Evolutionary conservation across 2,797 vertebrate genomes (phyloP), one percentile per base, ranked within the genome.

Genomic region (Microtus obscurus): DNA sequence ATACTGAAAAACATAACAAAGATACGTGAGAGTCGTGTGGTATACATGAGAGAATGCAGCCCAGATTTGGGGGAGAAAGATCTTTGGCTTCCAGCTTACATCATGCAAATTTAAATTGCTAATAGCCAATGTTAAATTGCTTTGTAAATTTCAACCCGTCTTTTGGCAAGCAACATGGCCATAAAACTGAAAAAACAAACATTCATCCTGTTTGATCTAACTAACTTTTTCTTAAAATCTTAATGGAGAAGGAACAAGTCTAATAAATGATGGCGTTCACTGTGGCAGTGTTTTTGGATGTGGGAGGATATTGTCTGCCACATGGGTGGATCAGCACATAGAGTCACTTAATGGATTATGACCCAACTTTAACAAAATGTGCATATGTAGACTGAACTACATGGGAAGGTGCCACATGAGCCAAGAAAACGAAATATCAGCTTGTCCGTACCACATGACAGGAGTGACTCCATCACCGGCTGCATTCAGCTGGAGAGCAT

Each of bases 221-320:
- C 76, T 95, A 45, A 40, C 10, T 51, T 95, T 96, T 76, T n/a
- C 17, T 89, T 81, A 78, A 87, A 69, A 74, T 59, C 67, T 59
- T 34, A 81, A 87, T 73, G 7, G 40, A 91, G 37, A 77, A 85
- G 48, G 67, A 86, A 74, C 23, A 94, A 37, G 63, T 80, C 8
- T 67, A 40, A 83, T 21, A 11, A 8, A 2, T 74, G 59, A 61
- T 48, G 53, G 85, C 31, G 5, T 82, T 73, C 53, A 40, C n/a
- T 78, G 43, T 4, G 34, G 31, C 25, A 51, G 13, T 48, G 63
- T 48, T 65, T 90, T 76, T 53, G 85, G 83, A 88, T 74, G 56
- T 56, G 19, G 61, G 81, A 83, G 17, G 65, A 90, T 61, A 82
- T 21, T 85, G 61, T 91, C 73, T 45, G 51, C 27, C 27, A 81